Evolutionary conservation across 2,797 vertebrate genomes (phyloP), one percentile per base, ranked within the genome.

Genomic region (Cyprinodon diabolis): DNA sequence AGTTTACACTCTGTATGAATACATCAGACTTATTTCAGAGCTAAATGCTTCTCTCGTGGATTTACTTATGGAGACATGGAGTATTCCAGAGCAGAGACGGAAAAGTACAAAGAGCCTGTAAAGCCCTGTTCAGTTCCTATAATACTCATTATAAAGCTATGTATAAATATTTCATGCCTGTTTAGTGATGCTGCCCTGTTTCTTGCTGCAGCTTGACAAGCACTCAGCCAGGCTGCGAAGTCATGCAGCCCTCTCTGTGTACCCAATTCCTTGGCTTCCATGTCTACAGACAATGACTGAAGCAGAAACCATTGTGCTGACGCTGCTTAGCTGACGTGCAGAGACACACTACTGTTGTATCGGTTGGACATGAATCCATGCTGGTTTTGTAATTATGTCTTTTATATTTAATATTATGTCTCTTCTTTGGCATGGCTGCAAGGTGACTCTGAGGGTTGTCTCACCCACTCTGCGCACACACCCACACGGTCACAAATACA

Each of bases 361-460:
- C 90, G 84, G 90, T 83, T 77, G 84, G 89, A 83, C 85, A 86
- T 80, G 47, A 78, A 78, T 77, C 72, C 88, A 82, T 82, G 87
- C 90, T 91, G 91, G 58, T 87, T 77, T 90, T 84, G 73, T 92
- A 91, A 93, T 93, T 92, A 92, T 77, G 86, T 30, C 25, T 30
- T 30, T 30, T 30, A 30, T 30, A 30, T 30, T 30, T 30, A 30
- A 30, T 30, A 30, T 30, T 30, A 30, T 83, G 82, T 92, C 88
- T 86, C 40, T 40, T 6, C 40, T 85, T 82, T 87, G 84, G 71
- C 80, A 71, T 69, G 56, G 86, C 90, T 92, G 78, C 87, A 93
- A 94, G 94, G 93, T 94, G 92, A 94, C 90, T 91, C 84, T 21
- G 57, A 63, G 68, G 76, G 84, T 80, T 80, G 67, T 83, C 80